Evolutionary conservation across 2,113 vertebrate genomes (phyloP).

Genomic region (Silurus meridionalis): DNA sequence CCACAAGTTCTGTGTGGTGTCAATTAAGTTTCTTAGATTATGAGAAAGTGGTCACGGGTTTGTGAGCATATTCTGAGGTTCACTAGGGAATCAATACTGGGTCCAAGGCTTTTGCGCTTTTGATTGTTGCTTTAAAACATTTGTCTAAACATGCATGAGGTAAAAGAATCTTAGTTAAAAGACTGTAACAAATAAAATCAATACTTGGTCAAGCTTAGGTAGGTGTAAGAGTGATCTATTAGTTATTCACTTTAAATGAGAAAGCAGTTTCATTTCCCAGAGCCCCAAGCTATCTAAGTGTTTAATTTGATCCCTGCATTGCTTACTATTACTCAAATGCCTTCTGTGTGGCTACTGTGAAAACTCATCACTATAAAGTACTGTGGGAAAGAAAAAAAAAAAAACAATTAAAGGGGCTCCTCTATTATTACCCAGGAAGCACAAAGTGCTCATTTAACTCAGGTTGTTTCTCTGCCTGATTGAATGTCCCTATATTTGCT

Average conservation of each 20-base stretch:
- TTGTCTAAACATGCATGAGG: neutral
- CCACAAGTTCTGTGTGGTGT: neutral
- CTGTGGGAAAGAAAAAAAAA: neutral
- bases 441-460: slow-evolving; percentile 13
- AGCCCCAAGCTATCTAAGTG: neutral
- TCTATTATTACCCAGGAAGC: slow-evolving; percentile 36
- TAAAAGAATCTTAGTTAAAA: neutral
- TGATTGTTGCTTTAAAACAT: neutral
- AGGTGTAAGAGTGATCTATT: neutral
- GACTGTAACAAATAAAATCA: too few species aligned
- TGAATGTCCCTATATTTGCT: slow-evolving; percentile 13
- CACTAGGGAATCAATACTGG: neutral
- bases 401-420: neutral
- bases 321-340: neutral
- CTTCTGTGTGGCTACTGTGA: neutral
- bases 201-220: neutral
- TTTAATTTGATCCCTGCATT: neutral
- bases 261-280: neutral
- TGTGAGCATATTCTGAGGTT: neutral
- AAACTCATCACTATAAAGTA: neutral
- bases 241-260: neutral
- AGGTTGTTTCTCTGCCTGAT: slow-evolving; percentile 12
- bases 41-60: neutral
- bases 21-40: neutral
- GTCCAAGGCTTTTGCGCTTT: neutral